phyloP scores from a whole-genome alignment of 2,888 invertebrate species.

The Cinara cedri region DNA sequence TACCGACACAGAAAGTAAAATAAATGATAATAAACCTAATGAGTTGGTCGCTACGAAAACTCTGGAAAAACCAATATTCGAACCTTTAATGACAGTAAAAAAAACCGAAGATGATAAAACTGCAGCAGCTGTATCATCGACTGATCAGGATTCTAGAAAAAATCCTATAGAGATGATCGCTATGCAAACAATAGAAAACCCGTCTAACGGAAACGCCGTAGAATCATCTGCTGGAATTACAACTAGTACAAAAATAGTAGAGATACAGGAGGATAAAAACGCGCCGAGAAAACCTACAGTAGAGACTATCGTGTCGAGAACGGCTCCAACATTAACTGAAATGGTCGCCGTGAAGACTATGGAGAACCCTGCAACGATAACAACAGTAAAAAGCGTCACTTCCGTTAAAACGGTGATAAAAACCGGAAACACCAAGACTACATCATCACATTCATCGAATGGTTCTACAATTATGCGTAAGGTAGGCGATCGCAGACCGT shows the following conservation, averaged over 20 bases:
- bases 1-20: neutral
- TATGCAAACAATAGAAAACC: conserved; percentile 13
- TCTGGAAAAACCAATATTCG: neutral
- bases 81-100: neutral
- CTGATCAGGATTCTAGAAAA: neutral
- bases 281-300: neutral
- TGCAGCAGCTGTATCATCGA: neutral
- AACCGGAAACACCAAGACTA: neutral
- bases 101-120: neutral
- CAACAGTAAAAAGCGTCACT: neutral
- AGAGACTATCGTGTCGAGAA: neutral
- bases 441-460: neutral
- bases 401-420: neutral
- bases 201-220: neutral
- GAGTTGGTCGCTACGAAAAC: conserved; percentile 20
- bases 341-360: conserved; percentile 35
- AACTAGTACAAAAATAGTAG: neutral
- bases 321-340: conserved; percentile 5
- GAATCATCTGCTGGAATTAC: neutral
- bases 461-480: conserved; percentile 23
- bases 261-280: neutral
- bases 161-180: conserved; percentile 14
- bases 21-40: neutral
- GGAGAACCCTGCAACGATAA: neutral
- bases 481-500: conserved; percentile 37